Percentiles rank a stretch among this genome's conserved stretches.
Evolutionary conservation across 2,888 invertebrate species (phyloP).

Genomic region (Coelinius sp.): DNA sequence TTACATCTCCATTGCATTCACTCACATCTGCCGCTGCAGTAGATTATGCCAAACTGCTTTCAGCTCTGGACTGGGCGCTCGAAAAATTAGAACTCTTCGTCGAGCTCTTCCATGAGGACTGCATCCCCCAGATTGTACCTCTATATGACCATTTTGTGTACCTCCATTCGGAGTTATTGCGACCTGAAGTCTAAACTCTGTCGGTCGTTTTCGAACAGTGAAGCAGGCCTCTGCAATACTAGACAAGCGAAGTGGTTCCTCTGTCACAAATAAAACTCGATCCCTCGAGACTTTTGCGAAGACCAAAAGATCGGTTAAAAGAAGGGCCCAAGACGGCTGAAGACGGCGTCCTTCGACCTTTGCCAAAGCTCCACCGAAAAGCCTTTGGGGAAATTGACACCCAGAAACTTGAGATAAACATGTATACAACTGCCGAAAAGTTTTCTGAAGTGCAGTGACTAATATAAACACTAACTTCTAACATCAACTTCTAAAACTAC

Average conservation of each 20-base stretch:
- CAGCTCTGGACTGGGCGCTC: constrained; percentile 86
- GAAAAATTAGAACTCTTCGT: constrained; percentile 80
- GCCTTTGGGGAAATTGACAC: constrained; percentile 63
- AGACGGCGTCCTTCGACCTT: constrained; percentile 84
- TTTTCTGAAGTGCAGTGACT: not conserved
- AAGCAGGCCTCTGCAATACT: constrained; percentile 88
- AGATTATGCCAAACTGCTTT: constrained; percentile 94
- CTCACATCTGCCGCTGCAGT: constrained; percentile 89
- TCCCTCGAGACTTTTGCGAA: constrained; percentile 91
- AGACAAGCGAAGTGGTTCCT: constrained; percentile 85
- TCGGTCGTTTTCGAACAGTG: constrained; percentile 88
- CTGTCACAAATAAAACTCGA: constrained; percentile 88
- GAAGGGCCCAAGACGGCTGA: constrained; percentile 87
- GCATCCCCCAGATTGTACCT: constrained; percentile 62
- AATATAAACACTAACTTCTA: no score
- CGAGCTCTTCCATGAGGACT: constrained; percentile 71
- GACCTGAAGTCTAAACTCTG: constrained; percentile 86
- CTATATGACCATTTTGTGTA: constrained; percentile 58
- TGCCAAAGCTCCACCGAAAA: constrained; percentile 88
- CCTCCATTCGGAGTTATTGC: constrained; percentile 57
- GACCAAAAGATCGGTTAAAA: constrained; percentile 87
- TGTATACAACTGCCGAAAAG: not conserved
- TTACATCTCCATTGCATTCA: constrained; percentile 44
- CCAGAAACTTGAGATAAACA: not conserved
- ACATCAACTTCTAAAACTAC: not conserved